Evolutionary conservation across 1,140 invertebrate species (phyloP).

Genomic region (Macrocentrus cingulum): DNA sequence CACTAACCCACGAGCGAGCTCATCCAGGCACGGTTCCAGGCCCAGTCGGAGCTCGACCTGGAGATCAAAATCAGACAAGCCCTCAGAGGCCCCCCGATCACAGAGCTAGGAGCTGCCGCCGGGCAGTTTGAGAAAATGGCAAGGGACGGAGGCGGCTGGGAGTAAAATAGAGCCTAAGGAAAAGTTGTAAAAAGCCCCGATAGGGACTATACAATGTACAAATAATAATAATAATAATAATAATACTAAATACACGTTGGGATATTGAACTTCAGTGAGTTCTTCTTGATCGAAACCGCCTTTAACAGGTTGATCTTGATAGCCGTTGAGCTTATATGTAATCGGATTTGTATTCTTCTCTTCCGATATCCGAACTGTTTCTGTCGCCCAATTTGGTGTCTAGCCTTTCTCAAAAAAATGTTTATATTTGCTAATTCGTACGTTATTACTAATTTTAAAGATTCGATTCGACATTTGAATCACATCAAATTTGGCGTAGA

Average conservation of each 20-base stretch:
- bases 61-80: too few species aligned
- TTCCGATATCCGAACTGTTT: background rate
- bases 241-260: conserved; percentile 19
- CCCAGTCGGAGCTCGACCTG: too few species aligned
- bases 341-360: background rate
- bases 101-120: too few species aligned
- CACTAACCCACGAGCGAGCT: too few species aligned
- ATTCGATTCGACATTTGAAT: background rate
- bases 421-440: conserved; percentile 15
- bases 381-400: conserved; percentile 7
- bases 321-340: background rate
- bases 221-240: too few species aligned
- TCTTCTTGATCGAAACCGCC: conserved; percentile 18
- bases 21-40: too few species aligned
- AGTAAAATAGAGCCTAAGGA: too few species aligned
- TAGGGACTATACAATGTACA: too few species aligned
- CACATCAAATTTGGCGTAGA: background rate
- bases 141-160: too few species aligned
- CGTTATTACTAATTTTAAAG: conserved; percentile 16
- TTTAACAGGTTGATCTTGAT: conserved; percentile 7
- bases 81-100: too few species aligned
- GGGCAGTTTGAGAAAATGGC: too few species aligned
- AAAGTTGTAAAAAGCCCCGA: too few species aligned
- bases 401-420: conserved; percentile 19
- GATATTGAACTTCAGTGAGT: conserved; percentile 11